Base-by-base conservation (phyloP, 1,140 invertebrate genomes). In the Temnothorax curvispinosus region DNA sequence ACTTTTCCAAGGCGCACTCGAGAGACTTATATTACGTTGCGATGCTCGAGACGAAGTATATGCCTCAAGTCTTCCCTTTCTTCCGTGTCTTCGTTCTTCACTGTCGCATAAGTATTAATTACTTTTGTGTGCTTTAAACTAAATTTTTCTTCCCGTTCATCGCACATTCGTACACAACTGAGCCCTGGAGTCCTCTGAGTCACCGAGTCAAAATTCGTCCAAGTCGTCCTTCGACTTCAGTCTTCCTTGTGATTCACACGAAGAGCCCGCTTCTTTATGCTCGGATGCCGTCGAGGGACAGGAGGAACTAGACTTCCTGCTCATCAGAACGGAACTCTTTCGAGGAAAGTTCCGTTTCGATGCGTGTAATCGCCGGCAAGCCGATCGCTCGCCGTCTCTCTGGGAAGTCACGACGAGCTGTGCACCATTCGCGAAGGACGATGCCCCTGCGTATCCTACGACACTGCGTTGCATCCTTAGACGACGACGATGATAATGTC, bases 391-490 rank as follows among this genome's bases (percentile, higher is more conserved):
- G 60, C 5, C 69, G 38, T 13, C 44, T n/a, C 21, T 52, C 27
- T 27, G 27, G 38, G 50, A 15, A 81, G 71, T 35, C 27, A 21
- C 41, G 15, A n/a, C 76, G 78, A 56, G 38, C 18, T 62, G 21
- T 56, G 62, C 44, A 54, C 47, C 71, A 74, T 54, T 65, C 44
- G 65, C 32, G 60, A 86, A 60, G 74, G 58, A 89, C 54, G 32
- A 65, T 71, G 44, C 27, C 69, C 60, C 75, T 41, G 58, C 44
- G 64, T 86, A 62, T 87, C 35, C 58, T 56, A 74, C 88, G 85
- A 89, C 64, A 88, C 82, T 89, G 74, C 47, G 35, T 50, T 82
- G 76, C 41, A 54, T 86, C 76, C 64, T 86, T 71, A 67, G 62
- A 69, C n/a, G 74, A 78, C 41, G 74, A 69, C 41, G 13, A 87